A percentile compares a stretch with the other conserved stretches of the same genome.
Conservation (phyloP, 1,140 invertebrate genomes). For the Frieseomelitta varia region DNA sequence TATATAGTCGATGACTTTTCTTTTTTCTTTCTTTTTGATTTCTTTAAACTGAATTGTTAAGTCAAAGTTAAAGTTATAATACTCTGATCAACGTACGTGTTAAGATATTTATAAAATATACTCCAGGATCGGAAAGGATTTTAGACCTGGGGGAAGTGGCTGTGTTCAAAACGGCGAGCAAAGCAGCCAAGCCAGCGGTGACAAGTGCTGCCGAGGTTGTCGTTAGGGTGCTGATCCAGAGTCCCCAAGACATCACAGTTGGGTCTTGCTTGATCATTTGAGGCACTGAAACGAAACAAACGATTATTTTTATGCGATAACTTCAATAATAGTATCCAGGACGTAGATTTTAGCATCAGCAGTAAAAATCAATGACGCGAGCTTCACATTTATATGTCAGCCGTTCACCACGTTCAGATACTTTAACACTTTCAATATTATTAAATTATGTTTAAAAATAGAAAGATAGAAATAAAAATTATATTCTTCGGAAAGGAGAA, state of each 20-base stretch:
- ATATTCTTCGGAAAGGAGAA: neutral
- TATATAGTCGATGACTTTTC: too few relatives aligned
- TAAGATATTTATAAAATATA: slow-evolving; percentile 90
- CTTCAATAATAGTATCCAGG: neutral
- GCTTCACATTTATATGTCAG: neutral
- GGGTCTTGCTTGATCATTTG: slow-evolving; percentile 85
- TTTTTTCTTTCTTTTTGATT: neutral
- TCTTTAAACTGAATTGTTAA: neutral
- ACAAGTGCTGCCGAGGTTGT: slow-evolving; percentile 86
- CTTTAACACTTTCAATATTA: neutral
- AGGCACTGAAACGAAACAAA: slow-evolving; percentile 81
- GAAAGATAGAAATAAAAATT: neutral
- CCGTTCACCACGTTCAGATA: neutral
- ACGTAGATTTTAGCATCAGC: neutral
- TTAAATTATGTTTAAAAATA: neutral
- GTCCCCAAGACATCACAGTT: slow-evolving; percentile 86
- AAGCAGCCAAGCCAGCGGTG: slow-evolving; percentile 86
- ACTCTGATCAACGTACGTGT: slow-evolving; percentile 84
- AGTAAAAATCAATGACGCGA: slow-evolving; percentile 2
- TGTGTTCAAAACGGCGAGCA: slow-evolving; percentile 91
- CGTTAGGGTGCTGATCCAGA: slow-evolving; percentile 88
- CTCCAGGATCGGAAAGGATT: slow-evolving; percentile 88
- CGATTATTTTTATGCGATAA: neutral
- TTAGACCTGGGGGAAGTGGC: slow-evolving; percentile 88
- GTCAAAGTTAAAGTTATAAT: neutral